Base-by-base conservation (phyloP, 2,888 invertebrate species). In the Euplexia lucipara region DNA sequence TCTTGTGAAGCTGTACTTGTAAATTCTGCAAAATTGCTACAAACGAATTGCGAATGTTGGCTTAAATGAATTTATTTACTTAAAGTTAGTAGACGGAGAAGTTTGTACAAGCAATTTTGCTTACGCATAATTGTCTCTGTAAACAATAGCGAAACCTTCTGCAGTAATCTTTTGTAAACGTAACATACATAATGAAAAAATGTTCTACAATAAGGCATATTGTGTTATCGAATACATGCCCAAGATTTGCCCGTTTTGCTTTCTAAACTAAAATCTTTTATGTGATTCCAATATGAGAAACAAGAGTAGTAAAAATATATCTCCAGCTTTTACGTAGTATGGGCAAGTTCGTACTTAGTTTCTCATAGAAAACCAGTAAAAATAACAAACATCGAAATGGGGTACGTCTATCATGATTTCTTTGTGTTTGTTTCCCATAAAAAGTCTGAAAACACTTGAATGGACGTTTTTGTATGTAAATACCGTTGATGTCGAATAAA, bases 401-500 rank as follows among this genome's bases (percentile, higher is more conserved):
- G 59, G 41, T 57, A 57, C 59, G 32, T 77, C 57, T 48, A 39
- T 60, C 56, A 60, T 26, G 49, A 51, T 35, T 54, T 54, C 53
- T 66, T 75, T 78, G 48, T 58, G 59, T 60, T 61, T 30, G 14
- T 53, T 62, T 57, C 30, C 47, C 51, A 65, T 76, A 78, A 74
- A 67, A 73, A 61, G 39, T 64, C 47, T 34, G 34, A 52, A 61
- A 59, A 53, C 47, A 62, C 52, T 73, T 75, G 62, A 67, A 75
- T 70, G 62, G 53, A 49, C 62, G 53, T 71, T 79, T 74, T 77
- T 79, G 53, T 66, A 67, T 82, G 70, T 65, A 75, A 77, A 81
- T 65, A 77, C 69, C 49, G 62, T 64, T 63, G 63, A 62, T 70
- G 72, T 70, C 82, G 65, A 74, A 82, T 82, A 82, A 82, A 79